Conservation (phyloP, 2,113 vertebrate species). For the Pterocles gutturalis region DNA sequence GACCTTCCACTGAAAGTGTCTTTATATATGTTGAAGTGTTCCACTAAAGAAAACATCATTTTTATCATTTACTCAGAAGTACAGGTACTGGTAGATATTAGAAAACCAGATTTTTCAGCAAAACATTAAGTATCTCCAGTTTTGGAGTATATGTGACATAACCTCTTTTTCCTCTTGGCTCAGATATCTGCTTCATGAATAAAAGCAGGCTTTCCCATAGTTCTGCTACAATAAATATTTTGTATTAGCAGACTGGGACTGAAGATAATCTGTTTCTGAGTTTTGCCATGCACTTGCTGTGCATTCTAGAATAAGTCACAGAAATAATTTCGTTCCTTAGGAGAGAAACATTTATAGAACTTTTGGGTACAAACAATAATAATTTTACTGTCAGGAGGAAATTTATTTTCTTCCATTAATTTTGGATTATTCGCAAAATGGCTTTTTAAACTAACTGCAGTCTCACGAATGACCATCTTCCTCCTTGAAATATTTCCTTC, state of each 20-base stretch:
- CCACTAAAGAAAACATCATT: background rate
- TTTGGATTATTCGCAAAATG: background rate
- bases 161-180: background rate
- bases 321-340: background rate
- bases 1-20: background rate
- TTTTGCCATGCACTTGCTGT: background rate
- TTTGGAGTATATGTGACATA: background rate
- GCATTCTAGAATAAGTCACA: background rate
- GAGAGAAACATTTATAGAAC: background rate
- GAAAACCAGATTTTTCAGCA: background rate
- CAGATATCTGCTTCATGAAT: background rate
- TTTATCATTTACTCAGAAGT: background rate
- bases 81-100: background rate
- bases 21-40: background rate
- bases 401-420: background rate
- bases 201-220: background rate
- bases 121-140: background rate
- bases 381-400: background rate
- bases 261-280: slow-evolving; percentile 10
- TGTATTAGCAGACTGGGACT: background rate
- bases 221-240: slow-evolving; percentile 10
- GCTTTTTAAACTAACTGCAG: background rate
- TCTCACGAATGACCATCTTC: rapidly evolving
- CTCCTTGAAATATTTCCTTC: background rate
- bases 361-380: background rate